These are phyloP conservation scores for Crax fasciolata DNA, from an alignment of 2,797 vertebrate species.

Conservation along the genomic window DNA sequence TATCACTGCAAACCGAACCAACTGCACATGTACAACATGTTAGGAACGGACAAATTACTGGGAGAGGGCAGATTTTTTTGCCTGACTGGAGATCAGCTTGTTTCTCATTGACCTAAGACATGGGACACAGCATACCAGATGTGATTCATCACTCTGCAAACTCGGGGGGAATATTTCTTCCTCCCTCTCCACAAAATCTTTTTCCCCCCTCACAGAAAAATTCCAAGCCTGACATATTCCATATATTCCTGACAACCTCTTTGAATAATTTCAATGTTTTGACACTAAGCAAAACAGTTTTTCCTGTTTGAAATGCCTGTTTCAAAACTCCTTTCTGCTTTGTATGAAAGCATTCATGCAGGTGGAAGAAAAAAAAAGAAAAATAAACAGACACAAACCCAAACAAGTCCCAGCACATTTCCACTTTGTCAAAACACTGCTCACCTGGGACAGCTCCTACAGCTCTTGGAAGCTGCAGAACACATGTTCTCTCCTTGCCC, in stretches of 20 bases:
- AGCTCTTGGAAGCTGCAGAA: not conserved
- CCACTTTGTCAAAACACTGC: not conserved
- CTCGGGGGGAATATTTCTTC: accelerated
- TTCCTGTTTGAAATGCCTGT: not conserved
- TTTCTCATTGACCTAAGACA: not conserved
- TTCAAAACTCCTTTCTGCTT: not conserved
- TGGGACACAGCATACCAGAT: accelerated
- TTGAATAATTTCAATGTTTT: not conserved
- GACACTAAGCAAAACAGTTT: not conserved
- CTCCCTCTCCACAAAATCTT: not conserved
- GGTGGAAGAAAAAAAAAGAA: too few species aligned
- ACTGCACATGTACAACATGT: accelerated
- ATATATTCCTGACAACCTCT: not conserved
- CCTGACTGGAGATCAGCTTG: accelerated
- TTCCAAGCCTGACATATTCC: not conserved
- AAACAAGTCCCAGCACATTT: not conserved
- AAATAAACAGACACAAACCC: too few species aligned
- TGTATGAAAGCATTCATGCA: accelerated
- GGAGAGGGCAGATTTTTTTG: accelerated
- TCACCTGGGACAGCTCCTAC: not conserved
- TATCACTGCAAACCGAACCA: accelerated
- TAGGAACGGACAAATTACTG: accelerated
- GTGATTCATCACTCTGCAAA: accelerated
- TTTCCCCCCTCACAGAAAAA: not conserved
- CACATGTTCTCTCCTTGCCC: accelerated